Evolutionary conservation across 2,113 vertebrate species (phyloP), one percentile per base, ranked within the genome.

Genomic region (Phocoena sinus): DNA sequence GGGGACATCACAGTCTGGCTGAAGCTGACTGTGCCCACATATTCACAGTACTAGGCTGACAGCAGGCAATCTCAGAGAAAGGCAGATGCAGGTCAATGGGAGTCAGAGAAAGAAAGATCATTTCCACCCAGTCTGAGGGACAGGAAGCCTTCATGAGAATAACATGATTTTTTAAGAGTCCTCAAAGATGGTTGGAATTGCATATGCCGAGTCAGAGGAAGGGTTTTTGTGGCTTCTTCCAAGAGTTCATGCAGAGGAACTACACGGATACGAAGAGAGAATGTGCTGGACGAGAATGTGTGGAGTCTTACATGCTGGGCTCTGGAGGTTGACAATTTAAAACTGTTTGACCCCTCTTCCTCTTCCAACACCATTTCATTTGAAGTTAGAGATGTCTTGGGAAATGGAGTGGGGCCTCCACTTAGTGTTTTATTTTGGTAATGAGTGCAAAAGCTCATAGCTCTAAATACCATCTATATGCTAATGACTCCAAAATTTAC

Each of bases 401-500:
- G 73, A 80, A 87, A 80, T 17, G 31, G 17, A 38, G n/a, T 26
- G 56, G 25, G 17, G 47, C 12, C 17, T 92, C n/a, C 44, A 56
- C 38, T 95, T 50, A 60, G 63, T 80, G 70, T 73, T 94, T 95
- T 95, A 50, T 85, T 97, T 94, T 94, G 79, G 58, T 84, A 84
- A 90, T 84, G 60, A 96, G 58, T 88, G 38, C 83, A 47, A 97
- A 97, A 92, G 20, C 94, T 97, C n/a, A 50, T 71, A 53, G 65
- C 83, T 96, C 84, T 96, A 94, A 92, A 94, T 96, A 93, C 63
- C 65, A 88, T 97, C 53, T 96, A 33, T 87, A 96, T 95, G 92
- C 83, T 93, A 94, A 95, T 97, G 41, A 74, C 50, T 33, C 20
- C 38, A 56, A n/a, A 96, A 85, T 97, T 90, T 90, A 81, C 80